These are phyloP conservation scores for Microctonus hyperodae DNA, from an alignment of 2,888 invertebrate species.

Conservation along the genomic window DNA sequence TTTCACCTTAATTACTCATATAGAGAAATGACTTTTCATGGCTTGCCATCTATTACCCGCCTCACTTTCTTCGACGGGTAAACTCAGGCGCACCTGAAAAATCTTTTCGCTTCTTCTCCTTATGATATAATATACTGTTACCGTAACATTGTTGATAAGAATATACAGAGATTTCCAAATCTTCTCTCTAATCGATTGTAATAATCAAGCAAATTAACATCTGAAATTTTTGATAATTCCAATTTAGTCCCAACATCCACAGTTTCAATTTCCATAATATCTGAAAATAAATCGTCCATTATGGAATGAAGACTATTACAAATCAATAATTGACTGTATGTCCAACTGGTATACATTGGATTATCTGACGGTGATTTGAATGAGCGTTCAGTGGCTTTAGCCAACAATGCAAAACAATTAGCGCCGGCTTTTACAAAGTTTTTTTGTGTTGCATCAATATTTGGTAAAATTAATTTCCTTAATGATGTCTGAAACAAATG, in stretches of 20 bases:
- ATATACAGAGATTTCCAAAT: constrained; percentile 54
- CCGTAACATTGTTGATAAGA: constrained; percentile 51
- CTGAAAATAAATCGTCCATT: constrained; percentile 53
- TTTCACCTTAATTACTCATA: too few species aligned
- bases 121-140: too few species aligned
- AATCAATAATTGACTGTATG: constrained; percentile 49
- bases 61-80: too few species aligned
- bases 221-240: constrained; percentile 47
- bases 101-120: too few species aligned
- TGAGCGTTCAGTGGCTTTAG: constrained; percentile 50
- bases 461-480: constrained; percentile 46
- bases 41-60: too few species aligned
- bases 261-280: constrained; percentile 46
- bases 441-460: constrained; percentile 49
- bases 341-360: constrained; percentile 43
- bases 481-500: constrained; percentile 45
- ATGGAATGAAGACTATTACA: constrained; percentile 54
- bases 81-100: too few species aligned
- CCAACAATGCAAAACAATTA: constrained; percentile 52
- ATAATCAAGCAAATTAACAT: constrained; percentile 49
- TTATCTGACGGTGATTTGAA: constrained; percentile 49
- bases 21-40: too few species aligned
- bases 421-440: constrained; percentile 50
- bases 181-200: constrained; percentile 49
- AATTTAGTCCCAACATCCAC: constrained; percentile 44